These are phyloP conservation scores for Seira ritae DNA, from an alignment of 2,888 invertebrate genomes.

Conservation along the genomic window DNA sequence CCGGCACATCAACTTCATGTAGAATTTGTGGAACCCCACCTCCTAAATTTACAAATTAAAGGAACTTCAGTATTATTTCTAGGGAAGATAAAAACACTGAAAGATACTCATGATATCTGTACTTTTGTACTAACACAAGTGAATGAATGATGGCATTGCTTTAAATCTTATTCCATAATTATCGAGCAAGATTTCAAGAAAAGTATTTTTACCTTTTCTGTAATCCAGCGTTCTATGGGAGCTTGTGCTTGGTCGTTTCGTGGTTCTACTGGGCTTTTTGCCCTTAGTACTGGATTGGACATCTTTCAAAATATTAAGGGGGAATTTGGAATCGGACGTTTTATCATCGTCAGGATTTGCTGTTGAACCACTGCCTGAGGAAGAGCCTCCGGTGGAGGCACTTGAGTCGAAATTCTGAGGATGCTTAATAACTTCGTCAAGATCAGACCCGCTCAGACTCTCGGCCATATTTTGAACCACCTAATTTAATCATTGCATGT, in stretches of 20 bases:
- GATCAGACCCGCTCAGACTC: conserved; percentile 68
- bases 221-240: conserved; percentile 71
- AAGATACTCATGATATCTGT: neutral
- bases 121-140: conserved; percentile 78
- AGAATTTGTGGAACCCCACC: conserved; percentile 93
- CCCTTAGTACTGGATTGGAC: conserved; percentile 61
- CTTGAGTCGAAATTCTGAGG: conserved; percentile 32
- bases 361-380: conserved; percentile 35
- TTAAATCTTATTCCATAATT: no score
- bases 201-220: conserved; percentile 71
- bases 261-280: conserved; percentile 50
- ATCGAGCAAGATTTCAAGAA: no score
- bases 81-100: neutral
- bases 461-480: conserved; percentile 73
- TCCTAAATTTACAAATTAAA: conserved; percentile 77
- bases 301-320: conserved; percentile 61
- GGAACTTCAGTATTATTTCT: neutral
- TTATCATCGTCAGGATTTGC: conserved; percentile 63
- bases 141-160: conserved; percentile 26
- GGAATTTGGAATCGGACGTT: conserved; percentile 65
- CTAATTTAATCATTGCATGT: conserved; percentile 44
- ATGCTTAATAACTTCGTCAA: conserved; percentile 70
- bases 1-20: conserved; percentile 93
- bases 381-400: neutral
- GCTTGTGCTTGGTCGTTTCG: conserved; percentile 57